A percentile compares a stretch with the other conserved stretches of the same genome.
phyloP scores from a whole-genome alignment of 1,140 invertebrate species.

The Schlechtendalia chinensis region DNA sequence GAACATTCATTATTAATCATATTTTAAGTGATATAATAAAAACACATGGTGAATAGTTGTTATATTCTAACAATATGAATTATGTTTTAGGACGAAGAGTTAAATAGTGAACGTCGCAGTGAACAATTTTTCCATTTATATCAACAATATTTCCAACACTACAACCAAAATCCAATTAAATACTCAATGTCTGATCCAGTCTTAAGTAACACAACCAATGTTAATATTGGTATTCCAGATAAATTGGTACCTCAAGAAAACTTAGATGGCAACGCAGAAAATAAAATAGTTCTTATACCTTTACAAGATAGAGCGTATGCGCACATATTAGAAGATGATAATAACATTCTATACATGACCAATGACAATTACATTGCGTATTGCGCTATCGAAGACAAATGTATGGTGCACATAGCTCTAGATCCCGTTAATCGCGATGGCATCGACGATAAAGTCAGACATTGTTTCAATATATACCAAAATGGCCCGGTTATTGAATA shows the following conservation, averaged over 20 bases:
- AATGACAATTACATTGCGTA: constrained; percentile 37
- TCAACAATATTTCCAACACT: constrained; percentile 31
- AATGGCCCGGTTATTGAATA: constrained; percentile 21
- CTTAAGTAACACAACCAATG: neutral
- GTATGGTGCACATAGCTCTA: constrained; percentile 40
- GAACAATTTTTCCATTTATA: constrained; percentile 25
- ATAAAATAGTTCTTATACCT: neutral
- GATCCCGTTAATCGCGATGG: neutral
- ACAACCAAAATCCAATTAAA: constrained; percentile 39
- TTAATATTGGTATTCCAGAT: neutral
- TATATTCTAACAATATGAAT: too few species aligned
- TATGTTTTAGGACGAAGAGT: constrained; percentile 6
- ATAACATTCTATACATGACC: constrained; percentile 24
- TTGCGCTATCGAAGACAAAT: constrained; percentile 36
- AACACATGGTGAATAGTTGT: too few species aligned
- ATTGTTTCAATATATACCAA: constrained; percentile 26
- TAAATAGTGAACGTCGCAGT: neutral
- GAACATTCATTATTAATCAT: too few species aligned
- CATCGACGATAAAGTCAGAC: neutral
- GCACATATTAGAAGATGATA: neutral
- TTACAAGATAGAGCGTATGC: constrained; percentile 25
- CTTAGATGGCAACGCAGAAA: too few species aligned
- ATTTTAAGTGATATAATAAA: too few species aligned
- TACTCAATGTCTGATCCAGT: constrained; percentile 6
- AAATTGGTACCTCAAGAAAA: neutral